Evolutionary conservation across 2,888 invertebrate species (phyloP).

Genomic region (Spisula solida): DNA sequence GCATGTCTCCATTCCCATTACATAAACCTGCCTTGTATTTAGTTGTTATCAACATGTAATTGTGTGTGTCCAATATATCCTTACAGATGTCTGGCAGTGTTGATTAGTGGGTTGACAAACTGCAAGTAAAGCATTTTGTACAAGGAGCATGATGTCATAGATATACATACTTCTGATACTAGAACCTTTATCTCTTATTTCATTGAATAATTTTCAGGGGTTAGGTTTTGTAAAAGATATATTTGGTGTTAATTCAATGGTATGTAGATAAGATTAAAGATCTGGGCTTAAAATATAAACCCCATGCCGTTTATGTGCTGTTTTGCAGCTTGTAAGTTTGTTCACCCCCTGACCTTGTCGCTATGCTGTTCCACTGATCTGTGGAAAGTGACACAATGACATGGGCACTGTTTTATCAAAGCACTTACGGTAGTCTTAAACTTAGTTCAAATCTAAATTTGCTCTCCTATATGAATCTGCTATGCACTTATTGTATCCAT

Average conservation of each 20-base stretch:
- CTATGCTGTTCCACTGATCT: not conserved
- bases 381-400: no score
- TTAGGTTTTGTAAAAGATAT: not conserved
- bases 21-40: not conserved
- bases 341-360: not conserved
- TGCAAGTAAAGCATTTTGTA: not conserved
- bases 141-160: not conserved
- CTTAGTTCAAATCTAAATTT: no score
- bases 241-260: not conserved
- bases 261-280: not conserved
- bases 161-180: not conserved
- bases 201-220: not conserved
- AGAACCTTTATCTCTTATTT: not conserved
- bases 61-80: not conserved
- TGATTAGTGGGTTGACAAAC: not conserved
- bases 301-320: not conserved
- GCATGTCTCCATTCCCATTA: not conserved
- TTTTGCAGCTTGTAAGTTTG: not conserved
- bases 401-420: not conserved
- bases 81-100: not conserved
- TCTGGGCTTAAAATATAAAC: not conserved
- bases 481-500: no score
- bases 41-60: not conserved
- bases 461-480: no score
- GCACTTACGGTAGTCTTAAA: not conserved